These are phyloP conservation scores for rabbit (Oryctolagus cuniculus) DNA, from an alignment of 2,113 vertebrate species.

Conservation along the genomic window mOryCun1.1 NC_091445.1:31458001-31458500, in stretches of 20 bases:
- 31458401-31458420: constrained; percentile 29
- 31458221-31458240: constrained; percentile 37
- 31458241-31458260: constrained; percentile 47
- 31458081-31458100: constrained; percentile 45
- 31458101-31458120: constrained; percentile 49
- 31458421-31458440: not conserved
- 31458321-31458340: constrained; percentile 29
- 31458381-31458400: constrained; percentile 10
- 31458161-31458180: not conserved
- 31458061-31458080: constrained; percentile 28
- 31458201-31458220: constrained; percentile 44
- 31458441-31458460: constrained; percentile 30
- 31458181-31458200: constrained; percentile 40
- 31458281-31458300: constrained; percentile 24
- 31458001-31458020: constrained; percentile 10
- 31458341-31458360: constrained; percentile 31
- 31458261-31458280: constrained; percentile 40
- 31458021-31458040: constrained; percentile 39
- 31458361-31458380: constrained; percentile 41
- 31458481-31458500: constrained; percentile 19
- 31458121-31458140: constrained; percentile 50
- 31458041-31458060: not conserved
- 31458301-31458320: constrained; percentile 43
- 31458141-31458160: constrained; percentile 58
- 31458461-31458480: not conserved